Evolutionary conservation across 2,888 invertebrate genomes (phyloP), one percentile per base, ranked within the genome.

Genomic region (Luperina testacea): DNA sequence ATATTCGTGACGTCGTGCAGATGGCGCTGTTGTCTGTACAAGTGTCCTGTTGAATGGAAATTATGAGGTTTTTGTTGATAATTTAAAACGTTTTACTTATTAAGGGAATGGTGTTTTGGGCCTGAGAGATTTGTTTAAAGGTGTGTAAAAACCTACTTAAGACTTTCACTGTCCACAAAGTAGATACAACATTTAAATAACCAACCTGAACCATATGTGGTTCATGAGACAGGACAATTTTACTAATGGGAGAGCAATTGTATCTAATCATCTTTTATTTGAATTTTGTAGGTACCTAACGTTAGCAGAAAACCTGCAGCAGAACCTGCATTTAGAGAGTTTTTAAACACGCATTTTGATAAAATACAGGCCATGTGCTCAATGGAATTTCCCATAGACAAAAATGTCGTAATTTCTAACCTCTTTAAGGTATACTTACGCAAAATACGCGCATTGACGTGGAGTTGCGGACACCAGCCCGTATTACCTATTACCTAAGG

Each of bases 1-100:
- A 90, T 90, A 89, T 86, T 87, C 80, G 78, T 80, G 79, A 81
- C 82, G 80, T 77, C 74, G 72, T 67, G 78, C 92, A 92, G 92
- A 91, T 91, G 92, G 81, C 88, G 88, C 82, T 85, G 71, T 90
- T 90, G 92, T 91, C 86, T 77, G 75, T 82, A 82, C 87, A 65
- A 87, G 84, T 88, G 87, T 84, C 81, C 81, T 80, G 77, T 73
- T 77, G 72, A 79, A 78, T 76, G 79, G 72, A 78, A 86, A 84
- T 86, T 72, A 61, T 75, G 63, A 80, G 76, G 84, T 67, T 79
- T 84, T 79, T 79, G 74, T 76, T 75, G 51, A 82, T 82, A 67
- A 83, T 83, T 80, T 57, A 53, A 80, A 84, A 67, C 65, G 45
- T 72, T 85, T 77, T 67, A 74, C 13, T 24, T 68, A 32, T 65